Evolutionary conservation across 2,113 vertebrate species (phyloP).

Genomic region (Sturnira hondurensis): DNA sequence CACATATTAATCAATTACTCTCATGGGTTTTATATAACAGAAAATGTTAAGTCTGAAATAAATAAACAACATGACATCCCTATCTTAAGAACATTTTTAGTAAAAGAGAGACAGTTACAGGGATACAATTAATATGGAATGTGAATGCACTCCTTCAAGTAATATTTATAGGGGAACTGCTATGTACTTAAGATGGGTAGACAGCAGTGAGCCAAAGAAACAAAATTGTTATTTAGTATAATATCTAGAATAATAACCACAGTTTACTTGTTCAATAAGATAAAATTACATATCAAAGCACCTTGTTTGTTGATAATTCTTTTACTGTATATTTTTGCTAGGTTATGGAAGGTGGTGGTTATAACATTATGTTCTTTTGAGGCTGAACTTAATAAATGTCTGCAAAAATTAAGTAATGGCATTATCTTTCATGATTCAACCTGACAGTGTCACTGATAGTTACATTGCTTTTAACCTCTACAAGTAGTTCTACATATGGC

Average conservation of each 20-base stretch:
- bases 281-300: background rate
- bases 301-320: background rate
- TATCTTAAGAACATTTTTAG: background rate
- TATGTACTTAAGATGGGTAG: background rate
- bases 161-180: background rate
- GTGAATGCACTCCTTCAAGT: background rate
- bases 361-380: background rate
- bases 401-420: background rate
- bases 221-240: background rate
- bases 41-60: background rate
- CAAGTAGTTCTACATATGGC: background rate
- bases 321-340: background rate
- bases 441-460: background rate
- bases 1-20: background rate
- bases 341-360: background rate
- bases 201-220: background rate
- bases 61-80: background rate
- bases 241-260: background rate
- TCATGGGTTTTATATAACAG: background rate
- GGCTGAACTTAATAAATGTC: background rate
- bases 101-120: background rate
- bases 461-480: background rate
- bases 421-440: background rate
- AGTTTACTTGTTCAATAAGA: background rate
- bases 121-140: background rate